Conservation (phyloP, 2,113 vertebrate species). For the Rostratula benghalensis region DNA sequence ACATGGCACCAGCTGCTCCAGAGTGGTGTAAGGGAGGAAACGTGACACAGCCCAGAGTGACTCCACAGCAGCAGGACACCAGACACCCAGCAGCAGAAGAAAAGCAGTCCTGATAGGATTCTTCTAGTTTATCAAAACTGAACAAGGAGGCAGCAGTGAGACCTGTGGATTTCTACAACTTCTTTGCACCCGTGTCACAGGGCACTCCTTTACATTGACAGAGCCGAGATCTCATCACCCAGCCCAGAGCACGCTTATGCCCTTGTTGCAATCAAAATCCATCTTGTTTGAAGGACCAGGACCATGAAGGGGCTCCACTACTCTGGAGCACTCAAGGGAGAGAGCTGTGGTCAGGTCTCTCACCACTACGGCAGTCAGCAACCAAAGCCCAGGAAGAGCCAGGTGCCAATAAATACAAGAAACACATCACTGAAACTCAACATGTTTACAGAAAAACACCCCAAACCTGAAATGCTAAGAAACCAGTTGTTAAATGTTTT, state of each 20-base stretch:
- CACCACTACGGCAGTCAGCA: background rate
- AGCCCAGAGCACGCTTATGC: background rate
- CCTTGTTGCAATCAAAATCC: rapidly evolving
- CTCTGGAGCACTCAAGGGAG: background rate
- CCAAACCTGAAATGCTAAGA: background rate
- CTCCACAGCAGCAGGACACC: rapidly evolving
- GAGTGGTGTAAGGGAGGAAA: background rate
- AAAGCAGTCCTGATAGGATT: background rate
- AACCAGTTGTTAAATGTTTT: background rate
- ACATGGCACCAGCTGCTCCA: rapidly evolving
- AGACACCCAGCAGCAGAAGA: background rate
- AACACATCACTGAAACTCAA: background rate
- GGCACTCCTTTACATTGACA: background rate
- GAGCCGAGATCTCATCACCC: background rate
- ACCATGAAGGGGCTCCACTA: background rate
- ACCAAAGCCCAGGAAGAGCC: background rate
- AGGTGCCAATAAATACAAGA: background rate
- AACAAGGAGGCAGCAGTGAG: background rate
- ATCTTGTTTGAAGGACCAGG: background rate
- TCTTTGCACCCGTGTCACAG: background rate
- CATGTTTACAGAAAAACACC: background rate
- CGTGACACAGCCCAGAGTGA: rapidly evolving
- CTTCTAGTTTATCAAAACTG: background rate
- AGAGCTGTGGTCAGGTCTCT: background rate
- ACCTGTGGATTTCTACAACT: background rate